Conservation (phyloP, 2,113 vertebrate species). For the Oryzias melastigma region DNA sequence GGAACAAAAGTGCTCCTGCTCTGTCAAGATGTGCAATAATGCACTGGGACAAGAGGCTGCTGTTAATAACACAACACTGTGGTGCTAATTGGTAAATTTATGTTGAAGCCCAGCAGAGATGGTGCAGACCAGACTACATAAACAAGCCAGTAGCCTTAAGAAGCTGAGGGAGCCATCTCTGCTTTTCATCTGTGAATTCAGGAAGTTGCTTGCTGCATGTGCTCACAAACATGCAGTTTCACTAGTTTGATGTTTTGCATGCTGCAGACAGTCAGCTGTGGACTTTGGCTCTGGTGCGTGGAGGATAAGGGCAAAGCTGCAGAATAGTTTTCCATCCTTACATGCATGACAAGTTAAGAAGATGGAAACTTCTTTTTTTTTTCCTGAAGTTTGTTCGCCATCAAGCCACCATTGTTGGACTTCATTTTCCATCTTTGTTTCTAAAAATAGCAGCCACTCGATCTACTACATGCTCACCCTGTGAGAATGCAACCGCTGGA, state of each 20-base stretch:
- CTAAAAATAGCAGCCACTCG: conserved; percentile 62
- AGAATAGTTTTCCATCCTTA: not conserved
- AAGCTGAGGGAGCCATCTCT: conserved; percentile 46
- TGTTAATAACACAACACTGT: conserved; percentile 6
- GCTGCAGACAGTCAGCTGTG: conserved; percentile 35
- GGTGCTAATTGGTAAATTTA: conserved; percentile 7
- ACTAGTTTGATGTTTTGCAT: conserved; percentile 38
- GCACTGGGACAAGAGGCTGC: conserved; percentile 62
- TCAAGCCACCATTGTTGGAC: conserved; percentile 38
- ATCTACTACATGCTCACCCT: conserved; percentile 25
- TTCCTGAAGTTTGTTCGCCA: not conserved
- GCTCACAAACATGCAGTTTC: conserved; percentile 11
- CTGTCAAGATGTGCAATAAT: conserved; percentile 31
- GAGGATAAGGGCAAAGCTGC: not conserved
- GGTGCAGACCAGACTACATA: conserved; percentile 18
- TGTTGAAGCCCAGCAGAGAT: not conserved
- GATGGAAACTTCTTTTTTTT: not conserved
- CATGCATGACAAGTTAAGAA: not conserved
- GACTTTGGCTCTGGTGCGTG: not conserved
- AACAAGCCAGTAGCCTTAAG: conserved; percentile 44
- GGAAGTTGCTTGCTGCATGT: conserved; percentile 41
- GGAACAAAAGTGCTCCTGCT: conserved; percentile 19
- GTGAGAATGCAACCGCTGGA: conserved; percentile 26
- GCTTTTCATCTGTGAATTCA: conserved; percentile 58
- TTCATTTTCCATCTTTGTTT: conserved; percentile 50